Base-by-base conservation (phyloP, 35 echinoderm and acorn worm species). In the Chiridota heheva region DNA sequence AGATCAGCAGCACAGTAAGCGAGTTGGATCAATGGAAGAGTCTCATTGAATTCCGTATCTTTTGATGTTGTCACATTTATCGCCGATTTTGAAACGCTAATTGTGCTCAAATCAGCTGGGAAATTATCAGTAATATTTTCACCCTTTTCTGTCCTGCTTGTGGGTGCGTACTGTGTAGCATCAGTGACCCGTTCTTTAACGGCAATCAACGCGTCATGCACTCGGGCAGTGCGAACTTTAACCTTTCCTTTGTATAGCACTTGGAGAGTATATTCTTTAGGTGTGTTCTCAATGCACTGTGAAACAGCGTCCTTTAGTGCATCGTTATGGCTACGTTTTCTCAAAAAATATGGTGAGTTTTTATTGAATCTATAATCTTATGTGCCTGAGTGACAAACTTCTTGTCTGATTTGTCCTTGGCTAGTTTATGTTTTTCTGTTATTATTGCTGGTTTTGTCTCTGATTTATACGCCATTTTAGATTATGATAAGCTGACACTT, bases 111-210 rank as follows among this genome's bases (percentile, higher is more conserved):
- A 29, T 78, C 75, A 20, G 51, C 20, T 8, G 75, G 51, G 37
- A 60, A 78, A 27, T 78, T 78, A 42, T 78, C 75, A 34, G 58
- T 49, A 42, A 78, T 78, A 62, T 78, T 78, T 31, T 78, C 75
- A 2, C 75, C 51, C 30, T 26, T 78, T n/a, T 78, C 56, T 26
- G 75, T 78, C 75, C 75, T 31, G 15, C 75, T 60, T 8, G 75
- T 78, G 4, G 75, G 75, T 18, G 75, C 75, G 36, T 78, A 78
- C 3, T 60, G 36, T 36, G 75, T 78, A 1, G 75, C 51, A 22
- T 78, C 75, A 4, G 75, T 78, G 8, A 78, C 75, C 25, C 58
- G 55, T 25, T 78, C 51, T 1, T 49, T 34, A 24, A 78, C 28
- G 3, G 51, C 75, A 27, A 60, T 78, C 27, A 78, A 39, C 20